Percentiles rank a stretch among this genome's conserved stretches.
Evolutionary conservation across 1,140 invertebrate species (phyloP).

Genomic region (Ceratina japonica): DNA sequence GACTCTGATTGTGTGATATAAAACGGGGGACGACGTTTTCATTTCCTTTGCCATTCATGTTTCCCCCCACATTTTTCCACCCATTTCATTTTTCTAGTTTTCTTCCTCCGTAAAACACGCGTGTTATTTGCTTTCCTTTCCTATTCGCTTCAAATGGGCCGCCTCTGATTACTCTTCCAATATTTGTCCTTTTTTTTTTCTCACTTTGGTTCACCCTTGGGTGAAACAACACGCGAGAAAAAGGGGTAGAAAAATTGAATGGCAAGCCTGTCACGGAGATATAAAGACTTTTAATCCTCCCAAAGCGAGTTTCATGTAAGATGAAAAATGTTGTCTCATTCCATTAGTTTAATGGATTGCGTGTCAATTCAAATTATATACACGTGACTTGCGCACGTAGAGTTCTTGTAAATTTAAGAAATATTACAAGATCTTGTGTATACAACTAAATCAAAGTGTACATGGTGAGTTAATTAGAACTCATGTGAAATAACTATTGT

Average conservation of each 20-base stretch:
- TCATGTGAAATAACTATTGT: too few relatives aligned
- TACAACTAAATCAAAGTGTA: too few relatives aligned
- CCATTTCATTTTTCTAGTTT: slow-evolving; percentile 8
- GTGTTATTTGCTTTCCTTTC: neutral
- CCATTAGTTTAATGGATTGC: too few relatives aligned
- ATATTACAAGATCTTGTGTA: too few relatives aligned
- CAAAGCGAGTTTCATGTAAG: too few relatives aligned
- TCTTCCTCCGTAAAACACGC: neutral
- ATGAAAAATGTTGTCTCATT: too few relatives aligned
- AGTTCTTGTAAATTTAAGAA: too few relatives aligned
- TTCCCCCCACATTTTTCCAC: neutral
- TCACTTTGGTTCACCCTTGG: neutral
- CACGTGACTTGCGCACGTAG: too few relatives aligned
- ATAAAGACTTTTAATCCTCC: neutral
- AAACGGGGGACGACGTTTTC: slow-evolving; percentile 53
- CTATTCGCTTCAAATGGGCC: neutral
- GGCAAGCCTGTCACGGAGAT: neutral
- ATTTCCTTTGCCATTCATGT: neutral
- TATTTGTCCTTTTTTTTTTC: neutral
- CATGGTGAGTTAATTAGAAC: too few relatives aligned
- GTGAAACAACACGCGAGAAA: neutral
- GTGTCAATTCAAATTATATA: too few relatives aligned
- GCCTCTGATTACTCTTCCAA: too few relatives aligned
- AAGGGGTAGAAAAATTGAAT: neutral
- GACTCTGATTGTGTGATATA: slow-evolving; percentile 68